Evolutionary conservation across 2,888 invertebrate genomes (phyloP).

Genomic region (Dugesia japonica): DNA sequence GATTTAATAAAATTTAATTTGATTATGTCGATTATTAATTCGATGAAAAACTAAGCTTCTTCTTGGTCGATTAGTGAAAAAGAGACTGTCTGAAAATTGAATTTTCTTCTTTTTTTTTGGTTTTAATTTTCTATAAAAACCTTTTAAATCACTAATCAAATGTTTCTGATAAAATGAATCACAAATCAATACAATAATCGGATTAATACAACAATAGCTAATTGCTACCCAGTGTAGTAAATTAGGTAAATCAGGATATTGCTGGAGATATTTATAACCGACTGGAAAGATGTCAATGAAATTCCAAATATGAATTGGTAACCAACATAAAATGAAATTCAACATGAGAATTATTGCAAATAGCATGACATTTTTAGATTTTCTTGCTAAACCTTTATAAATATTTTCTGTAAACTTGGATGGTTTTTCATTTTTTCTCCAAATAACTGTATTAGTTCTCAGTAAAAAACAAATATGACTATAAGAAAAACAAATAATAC

Average conservation of each 20-base stretch:
- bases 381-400: not conserved
- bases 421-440: not conserved
- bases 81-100: not conserved
- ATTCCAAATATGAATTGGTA: constrained; percentile 1
- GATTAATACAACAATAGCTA: not conserved
- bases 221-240: not conserved
- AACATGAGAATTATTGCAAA: not conserved
- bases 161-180: not conserved
- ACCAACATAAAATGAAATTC: not conserved
- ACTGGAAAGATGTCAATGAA: not conserved
- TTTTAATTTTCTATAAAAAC: not conserved
- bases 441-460: not conserved
- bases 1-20: too few relatives aligned
- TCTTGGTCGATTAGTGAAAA: not conserved
- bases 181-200: not conserved
- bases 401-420: not conserved
- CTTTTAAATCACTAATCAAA: not conserved
- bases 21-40: too few relatives aligned
- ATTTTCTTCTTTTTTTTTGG: not conserved
- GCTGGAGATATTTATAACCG: not conserved
- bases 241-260: not conserved
- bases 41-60: too few relatives aligned
- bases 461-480: not conserved
- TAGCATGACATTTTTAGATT: not conserved
- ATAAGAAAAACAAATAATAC: not conserved